These are phyloP conservation scores for Manduca sexta DNA, from an alignment of 1,140 invertebrate genomes.

Conservation along the genomic window DNA sequence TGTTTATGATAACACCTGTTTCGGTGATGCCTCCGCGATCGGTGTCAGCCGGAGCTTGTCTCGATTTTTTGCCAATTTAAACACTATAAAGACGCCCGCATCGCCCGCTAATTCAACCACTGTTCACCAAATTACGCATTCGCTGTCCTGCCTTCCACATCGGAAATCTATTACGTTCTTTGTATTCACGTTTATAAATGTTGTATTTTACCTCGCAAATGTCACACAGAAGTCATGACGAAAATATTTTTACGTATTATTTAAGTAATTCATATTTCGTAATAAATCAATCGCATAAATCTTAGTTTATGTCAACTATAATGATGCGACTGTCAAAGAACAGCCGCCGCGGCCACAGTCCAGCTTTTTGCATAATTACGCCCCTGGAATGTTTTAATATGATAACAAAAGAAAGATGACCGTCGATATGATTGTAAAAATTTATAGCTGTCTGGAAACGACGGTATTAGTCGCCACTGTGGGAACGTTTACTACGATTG, in stretches of 20 bases:
- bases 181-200: no score
- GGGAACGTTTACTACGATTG: slow-evolving; percentile 23
- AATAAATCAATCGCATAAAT: slow-evolving; percentile 68
- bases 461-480: slow-evolving; percentile 28
- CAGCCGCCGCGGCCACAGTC: slow-evolving; percentile 54
- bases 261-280: slow-evolving; percentile 61
- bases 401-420: slow-evolving; percentile 70
- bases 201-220: no score
- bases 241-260: neutral
- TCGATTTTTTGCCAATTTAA: slow-evolving; percentile 72
- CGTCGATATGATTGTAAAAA: slow-evolving; percentile 53
- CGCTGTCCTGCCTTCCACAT: slow-evolving; percentile 18
- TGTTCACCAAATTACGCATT: slow-evolving; percentile 65
- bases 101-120: slow-evolving; percentile 67
- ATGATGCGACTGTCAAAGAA: slow-evolving; percentile 66
- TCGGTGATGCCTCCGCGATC: slow-evolving; percentile 68
- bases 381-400: slow-evolving; percentile 64
- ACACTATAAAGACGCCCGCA: slow-evolving; percentile 70
- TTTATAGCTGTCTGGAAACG: slow-evolving; percentile 46
- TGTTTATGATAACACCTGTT: slow-evolving; percentile 74
- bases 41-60: slow-evolving; percentile 65
- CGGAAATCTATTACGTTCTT: slow-evolving; percentile 5
- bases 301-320: slow-evolving; percentile 68
- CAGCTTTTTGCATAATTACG: slow-evolving; percentile 71
- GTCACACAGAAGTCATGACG: no score